phyloP scores from a whole-genome alignment of 2,797 vertebrate genomes.

The Vireo griseus region DNA sequence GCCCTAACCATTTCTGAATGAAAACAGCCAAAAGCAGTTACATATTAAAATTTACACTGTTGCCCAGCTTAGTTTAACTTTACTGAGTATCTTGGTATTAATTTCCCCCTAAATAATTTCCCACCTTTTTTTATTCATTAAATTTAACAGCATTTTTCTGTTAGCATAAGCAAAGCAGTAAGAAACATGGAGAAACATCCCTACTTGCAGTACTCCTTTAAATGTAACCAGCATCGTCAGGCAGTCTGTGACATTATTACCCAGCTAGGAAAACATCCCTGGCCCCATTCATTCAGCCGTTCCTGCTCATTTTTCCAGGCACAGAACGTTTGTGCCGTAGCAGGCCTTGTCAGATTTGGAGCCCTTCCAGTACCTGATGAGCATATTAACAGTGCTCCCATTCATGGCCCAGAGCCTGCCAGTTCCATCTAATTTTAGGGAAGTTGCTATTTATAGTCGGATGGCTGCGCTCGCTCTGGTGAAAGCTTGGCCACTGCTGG shows the following conservation, averaged over 20 bases:
- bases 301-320: constrained; percentile 57
- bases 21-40: not conserved
- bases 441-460: constrained; percentile 47
- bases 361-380: constrained; percentile 59
- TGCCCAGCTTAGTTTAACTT: not conserved
- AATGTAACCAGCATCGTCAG: not conserved
- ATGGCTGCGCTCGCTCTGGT: not conserved
- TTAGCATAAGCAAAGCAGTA: not conserved
- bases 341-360: constrained; percentile 56
- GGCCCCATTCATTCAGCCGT: not conserved
- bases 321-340: constrained; percentile 10
- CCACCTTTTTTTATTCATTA: not conserved
- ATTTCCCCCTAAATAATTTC: not conserved
- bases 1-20: not conserved
- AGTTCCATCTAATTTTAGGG: constrained; percentile 58
- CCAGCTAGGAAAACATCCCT: constrained; percentile 20
- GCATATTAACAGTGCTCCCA: constrained; percentile 63
- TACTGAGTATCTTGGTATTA: not conserved
- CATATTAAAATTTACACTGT: not conserved
- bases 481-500: not conserved
- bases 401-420: constrained; percentile 45
- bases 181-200: not conserved
- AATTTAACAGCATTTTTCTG: not conserved
- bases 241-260: constrained; percentile 30
- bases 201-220: not conserved